Base-by-base conservation (phyloP, 2,113 vertebrate genomes). In the Halichoerus grypus region DNA sequence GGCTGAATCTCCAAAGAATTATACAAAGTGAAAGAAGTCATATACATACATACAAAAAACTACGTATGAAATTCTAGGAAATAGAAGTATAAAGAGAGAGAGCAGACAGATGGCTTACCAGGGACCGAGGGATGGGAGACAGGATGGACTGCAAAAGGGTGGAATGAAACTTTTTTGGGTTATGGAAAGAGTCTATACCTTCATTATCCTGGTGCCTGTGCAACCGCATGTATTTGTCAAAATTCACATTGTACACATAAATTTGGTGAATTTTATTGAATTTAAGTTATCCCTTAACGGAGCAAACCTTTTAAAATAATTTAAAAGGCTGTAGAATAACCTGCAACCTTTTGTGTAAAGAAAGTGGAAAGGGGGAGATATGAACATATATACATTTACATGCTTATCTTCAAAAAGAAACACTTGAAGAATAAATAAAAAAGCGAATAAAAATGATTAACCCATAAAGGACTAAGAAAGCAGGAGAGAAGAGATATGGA, bases 381-480 rank as follows among this genome's bases (percentile, higher is more conserved):
- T 0, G 12, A 77, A 65, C 31, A 77, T 72, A 88, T 22, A 55
- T 4, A 83, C 5, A 21, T 18, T 39, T 31, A 21, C 3, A 51
- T 49, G 7, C 19, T 91, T 82, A 82, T 61, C n/a, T 93, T 21
- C 19, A 77, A 87, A 95, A 94, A 57, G 19, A 76, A 95, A 84
- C 18, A 42, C 61, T 76, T 16, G 19, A 82, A 83, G 31, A 72
- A 76, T 92, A 74, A 72, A 76, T 72, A n/a, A 51, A 80, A 92
- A 94, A 46, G 42, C 49, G 59, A 91, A 46, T 74, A 82, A 85
- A 96, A 97, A 88, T 71, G n/a, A 69, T 71, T 46, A 55, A 51
- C 24, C 33, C 85, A 74, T 7, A 61, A 83, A 95, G 42, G 7
- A 83, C 53, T 55, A 85, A 21, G 10, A 80, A 33, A 77, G 61